A percentile compares a stretch with the other conserved stretches of the same genome.
These are phyloP conservation scores for Oryzias dopingdopingensis DNA, from an alignment of 2,797 vertebrate species.

Conservation along the genomic window DNA sequence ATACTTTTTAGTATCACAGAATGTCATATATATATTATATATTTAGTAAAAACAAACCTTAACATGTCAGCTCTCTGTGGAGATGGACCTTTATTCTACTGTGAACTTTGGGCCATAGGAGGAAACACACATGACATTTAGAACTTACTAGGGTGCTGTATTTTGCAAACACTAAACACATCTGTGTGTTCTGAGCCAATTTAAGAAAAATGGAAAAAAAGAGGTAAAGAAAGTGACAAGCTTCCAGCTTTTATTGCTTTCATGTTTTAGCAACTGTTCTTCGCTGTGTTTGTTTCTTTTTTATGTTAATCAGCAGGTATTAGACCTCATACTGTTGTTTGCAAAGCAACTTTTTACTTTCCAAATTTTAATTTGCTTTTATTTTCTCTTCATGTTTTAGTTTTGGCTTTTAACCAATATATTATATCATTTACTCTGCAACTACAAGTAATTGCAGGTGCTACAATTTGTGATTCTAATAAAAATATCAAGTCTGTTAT, in stretches of 20 bases:
- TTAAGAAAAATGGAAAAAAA: constrained; percentile 39
- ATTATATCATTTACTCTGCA: background rate
- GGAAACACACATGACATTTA: constrained; percentile 1
- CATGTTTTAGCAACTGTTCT: constrained; percentile 27
- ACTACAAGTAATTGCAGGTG: too few species aligned
- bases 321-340: constrained; percentile 8
- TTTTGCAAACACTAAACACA: constrained; percentile 25
- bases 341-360: constrained; percentile 3
- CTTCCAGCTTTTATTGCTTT: constrained; percentile 35
- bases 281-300: constrained; percentile 5
- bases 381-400: background rate
- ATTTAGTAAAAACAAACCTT: too few species aligned
- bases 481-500: too few species aligned
- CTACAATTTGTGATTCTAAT: too few species aligned
- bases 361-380: constrained; percentile 4
- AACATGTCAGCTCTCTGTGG: too few species aligned
- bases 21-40: too few species aligned
- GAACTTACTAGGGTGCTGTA: constrained; percentile 13
- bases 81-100: background rate
- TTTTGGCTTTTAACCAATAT: background rate
- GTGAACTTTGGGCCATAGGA: constrained; percentile 7
- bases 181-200: constrained; percentile 18
- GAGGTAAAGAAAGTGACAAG: constrained; percentile 28
- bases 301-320: constrained; percentile 40
- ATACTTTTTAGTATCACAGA: too few species aligned